Evolutionary conservation across 2,888 invertebrate genomes (phyloP).

Genomic region (Brassicogethes aeneus): DNA sequence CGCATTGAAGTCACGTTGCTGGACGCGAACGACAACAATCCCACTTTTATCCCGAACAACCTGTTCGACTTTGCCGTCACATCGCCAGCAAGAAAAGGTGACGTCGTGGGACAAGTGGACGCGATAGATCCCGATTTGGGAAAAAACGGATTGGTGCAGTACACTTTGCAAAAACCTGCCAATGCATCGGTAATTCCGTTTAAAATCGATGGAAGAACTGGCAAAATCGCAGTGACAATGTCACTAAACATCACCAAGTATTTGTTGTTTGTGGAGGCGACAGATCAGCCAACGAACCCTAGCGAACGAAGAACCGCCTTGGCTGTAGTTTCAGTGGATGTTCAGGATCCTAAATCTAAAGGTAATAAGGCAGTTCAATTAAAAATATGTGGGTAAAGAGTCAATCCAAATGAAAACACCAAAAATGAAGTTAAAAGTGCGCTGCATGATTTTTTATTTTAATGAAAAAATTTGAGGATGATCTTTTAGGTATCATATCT

Average conservation of each 20-base stretch:
- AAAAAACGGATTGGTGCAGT: slow-evolving; percentile 62
- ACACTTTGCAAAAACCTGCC: slow-evolving; percentile 30
- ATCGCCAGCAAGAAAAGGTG: slow-evolving; percentile 58
- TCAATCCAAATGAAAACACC: too few relatives aligned
- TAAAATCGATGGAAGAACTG: slow-evolving; percentile 61
- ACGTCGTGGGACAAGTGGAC: slow-evolving; percentile 64
- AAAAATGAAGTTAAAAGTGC: too few relatives aligned
- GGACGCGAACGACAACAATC: slow-evolving; percentile 89
- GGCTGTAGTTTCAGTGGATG: slow-evolving; percentile 78
- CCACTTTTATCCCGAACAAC: slow-evolving; percentile 75
- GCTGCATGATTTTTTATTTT: too few relatives aligned
- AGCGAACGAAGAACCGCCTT: slow-evolving; percentile 73
- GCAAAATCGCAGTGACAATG: slow-evolving; percentile 57
- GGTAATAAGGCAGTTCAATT: slow-evolving; percentile 28
- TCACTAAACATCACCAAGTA: slow-evolving; percentile 62
- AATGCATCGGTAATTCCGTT: slow-evolving; percentile 54
- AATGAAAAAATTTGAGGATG: too few relatives aligned
- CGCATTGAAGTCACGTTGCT: slow-evolving; percentile 72
- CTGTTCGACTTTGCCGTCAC: slow-evolving; percentile 69
- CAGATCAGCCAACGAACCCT: slow-evolving; percentile 74
- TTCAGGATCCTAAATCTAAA: slow-evolving; percentile 47
- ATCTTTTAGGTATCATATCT: too few relatives aligned
- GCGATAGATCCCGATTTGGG: slow-evolving; percentile 78
- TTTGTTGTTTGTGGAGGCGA: slow-evolving; percentile 74
- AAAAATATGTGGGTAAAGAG: too few relatives aligned